phyloP scores from a whole-genome alignment of 2,113 vertebrate genomes.

The Drymodes brunneopygia region DNA sequence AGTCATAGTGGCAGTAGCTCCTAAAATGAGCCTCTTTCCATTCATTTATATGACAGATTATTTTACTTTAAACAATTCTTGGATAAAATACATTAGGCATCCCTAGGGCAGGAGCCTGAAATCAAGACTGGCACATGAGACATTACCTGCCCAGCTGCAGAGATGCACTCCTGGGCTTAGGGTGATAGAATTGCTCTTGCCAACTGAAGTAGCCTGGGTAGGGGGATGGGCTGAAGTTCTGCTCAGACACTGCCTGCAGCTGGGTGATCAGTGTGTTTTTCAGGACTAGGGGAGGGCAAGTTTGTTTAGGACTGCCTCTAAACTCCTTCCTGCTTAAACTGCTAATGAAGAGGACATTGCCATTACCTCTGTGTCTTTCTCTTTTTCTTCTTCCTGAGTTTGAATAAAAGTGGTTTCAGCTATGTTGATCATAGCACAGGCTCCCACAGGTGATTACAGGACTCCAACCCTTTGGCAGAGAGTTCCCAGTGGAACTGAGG shows the following conservation, averaged over 20 bases:
- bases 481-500: not conserved
- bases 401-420: not conserved
- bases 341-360: not conserved
- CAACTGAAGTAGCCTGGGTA: not conserved
- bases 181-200: not conserved
- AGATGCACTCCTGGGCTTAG: not conserved
- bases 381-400: not conserved
- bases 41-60: slow-evolving; percentile 47
- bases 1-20: not conserved
- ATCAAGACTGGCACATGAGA: not conserved
- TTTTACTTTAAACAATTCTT: slow-evolving; percentile 37
- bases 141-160: not conserved
- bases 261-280: not conserved
- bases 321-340: not conserved
- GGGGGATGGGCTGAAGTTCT: not conserved
- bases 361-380: not conserved
- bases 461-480: not conserved
- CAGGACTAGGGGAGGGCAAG: not conserved
- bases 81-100: slow-evolving; percentile 7
- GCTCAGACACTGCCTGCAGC: not conserved
- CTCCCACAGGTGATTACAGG: not conserved
- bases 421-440: not conserved
- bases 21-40: slow-evolving; percentile 12
- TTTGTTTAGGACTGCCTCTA: not conserved
- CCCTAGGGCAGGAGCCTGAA: slow-evolving; percentile 22